phyloP scores from a whole-genome alignment of 37 sponge, comb jelly and placozoan species.

The Ianthella basta region DNA sequence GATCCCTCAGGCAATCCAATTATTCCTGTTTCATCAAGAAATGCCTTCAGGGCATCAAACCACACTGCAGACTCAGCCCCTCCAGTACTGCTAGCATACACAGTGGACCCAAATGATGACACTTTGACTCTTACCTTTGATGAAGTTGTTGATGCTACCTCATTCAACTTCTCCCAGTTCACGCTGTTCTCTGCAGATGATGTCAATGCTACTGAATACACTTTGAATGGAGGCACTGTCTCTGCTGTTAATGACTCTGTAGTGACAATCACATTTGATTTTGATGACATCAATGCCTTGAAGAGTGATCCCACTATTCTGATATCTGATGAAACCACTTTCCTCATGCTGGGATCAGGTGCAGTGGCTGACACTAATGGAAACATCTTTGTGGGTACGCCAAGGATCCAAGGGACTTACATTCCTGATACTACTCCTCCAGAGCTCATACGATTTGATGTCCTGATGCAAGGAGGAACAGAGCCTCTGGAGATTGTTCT shows the following conservation, averaged over 20 bases:
- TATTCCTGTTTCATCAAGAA: slow-evolving; percentile 22
- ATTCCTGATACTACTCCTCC: slow-evolving; percentile 66
- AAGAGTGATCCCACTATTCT: slow-evolving; percentile 54
- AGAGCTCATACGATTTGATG: slow-evolving; percentile 70
- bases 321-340: slow-evolving; percentile 41
- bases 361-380: slow-evolving; percentile 74
- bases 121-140: slow-evolving; percentile 73
- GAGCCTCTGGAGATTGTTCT: slow-evolving; percentile 77
- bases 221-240: slow-evolving; percentile 68
- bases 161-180: slow-evolving; percentile 52
- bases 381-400: slow-evolving; percentile 43
- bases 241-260: slow-evolving; percentile 39
- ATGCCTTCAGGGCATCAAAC: slow-evolving; percentile 54
- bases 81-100: slow-evolving; percentile 55
- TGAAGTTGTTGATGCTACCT: slow-evolving; percentile 65
- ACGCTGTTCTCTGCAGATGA: slow-evolving; percentile 54
- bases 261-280: slow-evolving; percentile 55
- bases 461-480: slow-evolving; percentile 74
- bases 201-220: slow-evolving; percentile 31
- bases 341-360: slow-evolving; percentile 44
- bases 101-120: slow-evolving; percentile 70
- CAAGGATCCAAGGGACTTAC: background rate
- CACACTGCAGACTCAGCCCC: slow-evolving; percentile 49
- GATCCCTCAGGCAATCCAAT: slow-evolving; percentile 75
- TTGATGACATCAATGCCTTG: slow-evolving; percentile 75